Evolutionary conservation across 2,888 invertebrate species (phyloP).

Genomic region (Pelosia muscerda): DNA sequence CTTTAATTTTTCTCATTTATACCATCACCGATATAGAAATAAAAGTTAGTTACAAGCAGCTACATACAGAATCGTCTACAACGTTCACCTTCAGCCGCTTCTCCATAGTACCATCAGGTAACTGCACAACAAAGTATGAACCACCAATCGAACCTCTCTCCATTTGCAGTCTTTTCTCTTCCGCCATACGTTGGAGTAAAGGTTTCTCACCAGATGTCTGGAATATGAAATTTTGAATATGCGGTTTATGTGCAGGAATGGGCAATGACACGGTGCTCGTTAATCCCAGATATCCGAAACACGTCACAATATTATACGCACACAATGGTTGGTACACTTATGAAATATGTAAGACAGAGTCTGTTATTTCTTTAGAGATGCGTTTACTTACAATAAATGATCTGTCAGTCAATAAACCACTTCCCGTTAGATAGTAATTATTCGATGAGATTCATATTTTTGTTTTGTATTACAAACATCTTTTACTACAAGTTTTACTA

Average conservation of each 20-base stretch:
- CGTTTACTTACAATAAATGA: constrained; percentile 18
- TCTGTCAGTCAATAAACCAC: background rate
- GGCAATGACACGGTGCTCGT: constrained; percentile 18
- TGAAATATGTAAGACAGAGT: constrained; percentile 12
- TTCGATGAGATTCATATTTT: constrained; percentile 3
- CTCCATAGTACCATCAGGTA: constrained; percentile 97
- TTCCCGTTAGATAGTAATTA: constrained; percentile 21
- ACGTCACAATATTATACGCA: constrained; percentile 9
- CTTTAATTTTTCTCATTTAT: background rate
- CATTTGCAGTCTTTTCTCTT: constrained; percentile 96
- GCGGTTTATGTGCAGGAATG: constrained; percentile 21
- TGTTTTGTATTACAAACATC: background rate
- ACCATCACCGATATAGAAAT: constrained; percentile 23
- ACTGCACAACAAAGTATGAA: constrained; percentile 94
- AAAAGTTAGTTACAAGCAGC: constrained; percentile 41
- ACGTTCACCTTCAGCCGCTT: constrained; percentile 92
- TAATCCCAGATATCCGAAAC: constrained; percentile 14
- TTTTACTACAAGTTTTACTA: constrained; percentile 20
- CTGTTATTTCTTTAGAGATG: constrained; percentile 20
- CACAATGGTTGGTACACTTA: constrained; percentile 15
- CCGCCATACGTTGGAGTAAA: constrained; percentile 96
- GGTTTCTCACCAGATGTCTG: constrained; percentile 91
- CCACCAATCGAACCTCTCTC: constrained; percentile 96
- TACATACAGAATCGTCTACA: constrained; percentile 54
- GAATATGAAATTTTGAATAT: constrained; percentile 38